Evolutionary conservation across 2,888 invertebrate species (phyloP), one percentile per base, ranked within the genome.

Genomic region (Agonopterix arenella): DNA sequence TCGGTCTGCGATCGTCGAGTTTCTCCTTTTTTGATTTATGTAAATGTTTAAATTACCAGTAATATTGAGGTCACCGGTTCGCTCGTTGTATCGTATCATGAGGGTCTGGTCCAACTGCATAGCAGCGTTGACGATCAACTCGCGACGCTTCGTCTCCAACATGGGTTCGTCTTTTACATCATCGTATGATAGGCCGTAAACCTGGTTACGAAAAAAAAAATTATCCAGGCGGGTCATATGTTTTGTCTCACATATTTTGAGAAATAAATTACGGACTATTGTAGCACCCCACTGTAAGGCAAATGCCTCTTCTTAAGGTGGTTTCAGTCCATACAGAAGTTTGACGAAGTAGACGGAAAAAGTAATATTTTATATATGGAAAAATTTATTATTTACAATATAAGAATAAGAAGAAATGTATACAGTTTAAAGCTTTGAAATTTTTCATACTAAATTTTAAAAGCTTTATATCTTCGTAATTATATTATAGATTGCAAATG

Each of bases 71-170:
- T 96, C 96, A 46, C 96, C 96, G 0, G 96, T 96, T 49, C 93
- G 88, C 52, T 93, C 92, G 76, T 97, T 96, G 74, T 94, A 99
- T 0, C 99, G 91, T 53, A 99, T 93, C 99, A 99, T 98, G 58
- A 93, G 92, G 0, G 98, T 97, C 73, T 95, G 94, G 78, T 99
- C 98, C 49, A 99, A 86, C 45, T 92, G 92, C 84, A 93, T 92
- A 0, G 98, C 98, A 0, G 98, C 95, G 0, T 89, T 84, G 10
- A 93, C 92, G 8, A 98, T 94, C 1, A 98, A 84, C 49, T 95
- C 93, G 18, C 93, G 91, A 0, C 98, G 90, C 65, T 95, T 94
- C 0, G 91, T 90, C 56, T 95, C 94, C 52, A 99, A 81, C 65
- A 92, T 91, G 0, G 96, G 95, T 74, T 98, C 98, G 10, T 95